Conservation (phyloP, 2,113 vertebrate genomes). For the Sinocyclocheilus rhinocerous region DNA sequence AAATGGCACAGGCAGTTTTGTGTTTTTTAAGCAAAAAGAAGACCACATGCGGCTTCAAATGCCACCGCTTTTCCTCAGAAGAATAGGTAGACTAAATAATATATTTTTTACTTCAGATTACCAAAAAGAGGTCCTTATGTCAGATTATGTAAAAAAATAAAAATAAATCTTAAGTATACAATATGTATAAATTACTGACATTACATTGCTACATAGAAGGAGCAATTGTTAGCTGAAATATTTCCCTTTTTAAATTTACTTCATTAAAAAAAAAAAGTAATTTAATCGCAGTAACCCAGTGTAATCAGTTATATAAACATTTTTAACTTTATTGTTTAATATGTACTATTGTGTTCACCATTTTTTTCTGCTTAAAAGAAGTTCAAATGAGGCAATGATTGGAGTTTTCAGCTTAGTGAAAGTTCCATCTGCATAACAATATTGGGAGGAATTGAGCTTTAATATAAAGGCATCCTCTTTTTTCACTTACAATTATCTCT, state of each 20-base stretch:
- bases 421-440: constrained; percentile 71
- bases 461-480: constrained; percentile 64
- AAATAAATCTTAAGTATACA: too few species aligned
- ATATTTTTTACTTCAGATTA: not conserved
- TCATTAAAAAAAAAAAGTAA: too few species aligned
- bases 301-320: too few species aligned
- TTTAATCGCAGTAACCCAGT: too few species aligned
- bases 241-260: too few species aligned
- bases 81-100: not conserved
- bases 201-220: too few species aligned
- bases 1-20: constrained; percentile 65
- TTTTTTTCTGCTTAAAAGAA: not conserved
- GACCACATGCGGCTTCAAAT: constrained; percentile 30
- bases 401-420: constrained; percentile 57
- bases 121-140: not conserved
- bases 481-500: constrained; percentile 37
- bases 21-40: constrained; percentile 52
- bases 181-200: too few species aligned
- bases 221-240: too few species aligned
- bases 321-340: not conserved
- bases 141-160: not conserved
- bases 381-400: constrained; percentile 46
- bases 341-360: not conserved
- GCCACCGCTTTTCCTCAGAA: constrained; percentile 33
- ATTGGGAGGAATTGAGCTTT: constrained; percentile 69